phyloP scores from a whole-genome alignment of 1,140 invertebrate genomes.

The Gryllus bimaculatus region DNA sequence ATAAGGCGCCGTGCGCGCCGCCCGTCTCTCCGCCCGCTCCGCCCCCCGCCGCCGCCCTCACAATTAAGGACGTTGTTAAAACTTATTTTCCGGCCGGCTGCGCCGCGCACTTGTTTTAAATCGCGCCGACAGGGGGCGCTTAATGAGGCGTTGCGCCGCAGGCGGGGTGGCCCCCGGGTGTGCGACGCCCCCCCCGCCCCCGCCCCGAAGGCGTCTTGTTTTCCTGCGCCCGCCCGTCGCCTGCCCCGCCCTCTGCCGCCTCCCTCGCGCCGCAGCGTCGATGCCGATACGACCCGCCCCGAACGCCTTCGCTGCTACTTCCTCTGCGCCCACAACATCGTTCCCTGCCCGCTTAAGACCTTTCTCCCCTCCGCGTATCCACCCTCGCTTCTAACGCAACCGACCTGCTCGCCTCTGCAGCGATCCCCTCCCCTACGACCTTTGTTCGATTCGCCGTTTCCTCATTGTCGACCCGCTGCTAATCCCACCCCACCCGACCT shows the following conservation, averaged over 20 bases:
- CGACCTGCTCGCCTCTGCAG: too few species aligned
- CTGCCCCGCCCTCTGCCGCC: not conserved
- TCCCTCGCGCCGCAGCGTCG: not conserved
- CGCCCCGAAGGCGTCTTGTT: not conserved
- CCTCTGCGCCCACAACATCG: not conserved
- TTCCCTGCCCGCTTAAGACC: too few species aligned
- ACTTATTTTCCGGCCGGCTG: not conserved
- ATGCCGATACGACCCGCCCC: too few species aligned
- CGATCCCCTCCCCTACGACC: too few species aligned
- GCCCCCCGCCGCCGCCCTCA: not conserved
- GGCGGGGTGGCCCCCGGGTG: not conserved
- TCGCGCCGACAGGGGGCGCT: constrained; percentile 1
- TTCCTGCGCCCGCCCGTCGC: not conserved
- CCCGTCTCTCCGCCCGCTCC: not conserved
- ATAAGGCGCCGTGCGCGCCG: not conserved
- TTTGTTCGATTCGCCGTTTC: too few species aligned
- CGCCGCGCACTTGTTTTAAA: not conserved
- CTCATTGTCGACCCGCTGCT: too few species aligned
- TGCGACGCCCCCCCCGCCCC: not conserved
- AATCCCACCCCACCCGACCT: too few species aligned
- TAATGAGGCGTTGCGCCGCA: not conserved
- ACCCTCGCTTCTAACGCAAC: too few species aligned
- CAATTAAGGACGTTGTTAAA: constrained; percentile 5
- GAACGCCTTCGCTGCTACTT: not conserved
- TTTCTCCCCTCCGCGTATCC: too few species aligned